Conservation (phyloP, 1,140 invertebrate species). For the Phymastichus coffea region DNA sequence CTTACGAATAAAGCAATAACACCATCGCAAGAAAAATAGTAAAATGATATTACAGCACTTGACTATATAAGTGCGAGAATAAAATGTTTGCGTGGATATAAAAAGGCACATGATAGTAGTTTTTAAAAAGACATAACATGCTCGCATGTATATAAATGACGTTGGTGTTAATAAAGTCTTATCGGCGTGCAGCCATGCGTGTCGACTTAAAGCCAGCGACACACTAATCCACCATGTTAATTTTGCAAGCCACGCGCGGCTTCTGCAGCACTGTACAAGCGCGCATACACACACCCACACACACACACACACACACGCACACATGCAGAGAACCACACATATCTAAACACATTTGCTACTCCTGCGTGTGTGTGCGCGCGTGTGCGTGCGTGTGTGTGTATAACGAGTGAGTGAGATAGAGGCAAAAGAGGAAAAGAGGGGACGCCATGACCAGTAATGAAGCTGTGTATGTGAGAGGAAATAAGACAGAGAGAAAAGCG, state of each 20-base stretch:
- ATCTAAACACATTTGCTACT: background rate
- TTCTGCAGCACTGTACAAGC: background rate
- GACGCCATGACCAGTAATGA: slow-evolving; percentile 16
- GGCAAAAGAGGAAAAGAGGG: background rate
- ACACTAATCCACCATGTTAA: slow-evolving; percentile 49
- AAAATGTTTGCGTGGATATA: too few species aligned
- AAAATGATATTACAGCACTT: too few species aligned
- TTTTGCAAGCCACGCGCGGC: slow-evolving; percentile 26
- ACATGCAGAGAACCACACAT: background rate
- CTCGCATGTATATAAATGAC: slow-evolving; percentile 42
- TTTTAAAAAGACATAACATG: too few species aligned
- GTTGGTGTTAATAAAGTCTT: slow-evolving; percentile 49
- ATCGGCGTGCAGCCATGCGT: slow-evolving; percentile 47
- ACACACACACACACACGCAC: background rate
- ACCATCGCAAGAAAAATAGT: too few species aligned
- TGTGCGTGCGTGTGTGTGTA: too few species aligned
- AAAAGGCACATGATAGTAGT: too few species aligned
- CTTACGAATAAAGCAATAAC: too few species aligned
- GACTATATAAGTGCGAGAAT: too few species aligned
- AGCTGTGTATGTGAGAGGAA: slow-evolving; percentile 16
- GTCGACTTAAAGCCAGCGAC: slow-evolving; percentile 46
- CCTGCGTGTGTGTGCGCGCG: too few species aligned
- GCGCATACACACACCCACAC: too few species aligned
- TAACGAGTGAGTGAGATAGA: background rate
- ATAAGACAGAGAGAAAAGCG: background rate